These are phyloP conservation scores for Cichlasoma orientale DNA, from an alignment of 2,797 vertebrate genomes.

Conservation along the genomic window DNA sequence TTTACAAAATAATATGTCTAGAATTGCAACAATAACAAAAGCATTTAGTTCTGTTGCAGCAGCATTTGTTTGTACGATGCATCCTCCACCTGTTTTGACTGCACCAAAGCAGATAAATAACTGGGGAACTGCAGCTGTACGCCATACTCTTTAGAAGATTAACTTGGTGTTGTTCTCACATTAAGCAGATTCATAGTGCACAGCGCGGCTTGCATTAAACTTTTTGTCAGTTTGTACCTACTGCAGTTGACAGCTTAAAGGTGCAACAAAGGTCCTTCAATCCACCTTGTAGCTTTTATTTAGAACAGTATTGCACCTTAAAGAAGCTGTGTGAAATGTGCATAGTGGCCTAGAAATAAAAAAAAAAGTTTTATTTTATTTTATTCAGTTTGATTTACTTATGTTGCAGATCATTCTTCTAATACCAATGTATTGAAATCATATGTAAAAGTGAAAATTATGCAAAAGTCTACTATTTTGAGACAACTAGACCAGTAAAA, in stretches of 20 bases:
- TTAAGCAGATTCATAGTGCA: background rate
- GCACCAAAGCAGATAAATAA: background rate
- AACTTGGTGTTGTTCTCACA: background rate
- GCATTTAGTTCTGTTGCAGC: no score
- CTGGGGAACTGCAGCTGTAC: background rate
- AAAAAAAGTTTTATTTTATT: background rate
- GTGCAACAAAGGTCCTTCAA: background rate
- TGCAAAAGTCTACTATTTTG: constrained; percentile 78
- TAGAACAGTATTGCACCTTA: background rate
- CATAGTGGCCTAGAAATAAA: background rate
- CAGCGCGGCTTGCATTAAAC: background rate
- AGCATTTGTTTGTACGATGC: no score
- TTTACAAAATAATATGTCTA: background rate
- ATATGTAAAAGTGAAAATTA: constrained; percentile 73
- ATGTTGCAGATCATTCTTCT: constrained; percentile 52
- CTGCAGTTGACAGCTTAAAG: background rate
- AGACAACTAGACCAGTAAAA: constrained; percentile 81
- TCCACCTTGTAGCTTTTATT: background rate
- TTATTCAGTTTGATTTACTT: constrained; percentile 42
- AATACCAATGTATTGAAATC: constrained; percentile 60
- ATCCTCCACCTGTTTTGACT: background rate
- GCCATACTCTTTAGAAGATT: background rate
- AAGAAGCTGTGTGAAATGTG: background rate
- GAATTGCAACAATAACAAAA: background rate
- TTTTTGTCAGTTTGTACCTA: background rate